Evolutionary conservation across 2,797 vertebrate genomes (phyloP).

Genomic region (Sciaenops ocellatus): DNA sequence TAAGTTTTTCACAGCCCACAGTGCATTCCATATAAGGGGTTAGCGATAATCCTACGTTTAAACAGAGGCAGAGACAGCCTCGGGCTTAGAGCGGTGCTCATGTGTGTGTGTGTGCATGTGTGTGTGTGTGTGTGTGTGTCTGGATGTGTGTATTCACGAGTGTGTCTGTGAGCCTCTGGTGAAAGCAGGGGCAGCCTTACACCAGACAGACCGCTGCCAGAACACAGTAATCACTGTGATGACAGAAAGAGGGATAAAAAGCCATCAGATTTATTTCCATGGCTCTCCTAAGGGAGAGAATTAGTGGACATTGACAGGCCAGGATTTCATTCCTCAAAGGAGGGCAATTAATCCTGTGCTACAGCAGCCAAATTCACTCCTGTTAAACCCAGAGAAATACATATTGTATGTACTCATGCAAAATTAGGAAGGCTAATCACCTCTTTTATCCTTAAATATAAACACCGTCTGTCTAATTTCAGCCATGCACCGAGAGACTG

Average conservation of each 20-base stretch:
- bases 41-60: constrained; percentile 66
- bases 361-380: constrained; percentile 60
- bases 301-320: constrained; percentile 83
- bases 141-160: not conserved
- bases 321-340: constrained; percentile 83
- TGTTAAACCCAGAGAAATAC: constrained; percentile 59
- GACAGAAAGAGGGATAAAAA: constrained; percentile 80
- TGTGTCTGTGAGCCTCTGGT: constrained; percentile 49
- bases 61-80: constrained; percentile 61
- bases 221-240: constrained; percentile 76
- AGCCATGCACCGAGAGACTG: constrained; percentile 10
- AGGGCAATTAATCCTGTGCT: constrained; percentile 82
- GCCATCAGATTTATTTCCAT: constrained; percentile 84
- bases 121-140: constrained; percentile 12
- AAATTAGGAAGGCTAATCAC: constrained; percentile 71
- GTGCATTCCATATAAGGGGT: constrained; percentile 47
- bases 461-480: constrained; percentile 51
- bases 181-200: constrained; percentile 60
- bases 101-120: constrained; percentile 25
- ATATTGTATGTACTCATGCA: constrained; percentile 57
- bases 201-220: constrained; percentile 73
- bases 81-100: constrained; percentile 42
- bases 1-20: constrained; percentile 22
- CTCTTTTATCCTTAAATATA: constrained; percentile 67
- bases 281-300: constrained; percentile 75